Evolutionary conservation across 2,797 vertebrate genomes (phyloP).

Genomic region (Enteromius radiatus): DNA sequence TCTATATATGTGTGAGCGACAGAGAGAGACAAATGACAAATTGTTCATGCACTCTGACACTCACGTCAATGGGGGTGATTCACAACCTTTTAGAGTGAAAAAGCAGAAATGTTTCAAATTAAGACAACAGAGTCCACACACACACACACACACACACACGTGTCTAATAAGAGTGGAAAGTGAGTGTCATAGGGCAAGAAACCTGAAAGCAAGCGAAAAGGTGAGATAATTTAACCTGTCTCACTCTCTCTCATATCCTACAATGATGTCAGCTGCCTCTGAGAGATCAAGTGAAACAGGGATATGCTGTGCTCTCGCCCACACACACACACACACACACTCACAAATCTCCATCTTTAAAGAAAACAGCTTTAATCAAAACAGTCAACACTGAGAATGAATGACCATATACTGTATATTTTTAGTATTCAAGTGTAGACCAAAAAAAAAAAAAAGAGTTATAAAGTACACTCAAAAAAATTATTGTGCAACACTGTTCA

Average conservation of each 20-base stretch:
- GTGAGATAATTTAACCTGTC: constrained; percentile 4
- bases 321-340: background rate
- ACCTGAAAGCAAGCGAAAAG: constrained; percentile 3
- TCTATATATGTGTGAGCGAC: constrained; percentile 17
- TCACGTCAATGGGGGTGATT: constrained; percentile 53
- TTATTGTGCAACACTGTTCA: too few species aligned
- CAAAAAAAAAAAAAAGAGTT: too few species aligned
- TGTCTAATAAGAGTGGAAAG: constrained; percentile 30
- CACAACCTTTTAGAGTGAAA: constrained; percentile 55
- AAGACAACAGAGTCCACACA: constrained; percentile 41
- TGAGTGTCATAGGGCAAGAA: constrained; percentile 4
- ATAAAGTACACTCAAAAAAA: too few species aligned
- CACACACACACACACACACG: background rate
- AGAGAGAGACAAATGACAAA: constrained; percentile 52
- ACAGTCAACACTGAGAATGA: background rate
- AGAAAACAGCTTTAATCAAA: background rate
- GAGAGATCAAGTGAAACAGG: background rate
- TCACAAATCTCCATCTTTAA: background rate
- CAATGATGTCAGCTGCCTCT: constrained; percentile 1
- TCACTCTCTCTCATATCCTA: constrained; percentile 17
- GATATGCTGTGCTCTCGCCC: background rate
- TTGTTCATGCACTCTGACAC: constrained; percentile 52
- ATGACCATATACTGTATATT: background rate
- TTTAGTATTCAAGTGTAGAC: background rate
- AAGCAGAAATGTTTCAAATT: constrained; percentile 48